Conservation (phyloP, 2,888 invertebrate species). For the Diplazon laetatorius region DNA sequence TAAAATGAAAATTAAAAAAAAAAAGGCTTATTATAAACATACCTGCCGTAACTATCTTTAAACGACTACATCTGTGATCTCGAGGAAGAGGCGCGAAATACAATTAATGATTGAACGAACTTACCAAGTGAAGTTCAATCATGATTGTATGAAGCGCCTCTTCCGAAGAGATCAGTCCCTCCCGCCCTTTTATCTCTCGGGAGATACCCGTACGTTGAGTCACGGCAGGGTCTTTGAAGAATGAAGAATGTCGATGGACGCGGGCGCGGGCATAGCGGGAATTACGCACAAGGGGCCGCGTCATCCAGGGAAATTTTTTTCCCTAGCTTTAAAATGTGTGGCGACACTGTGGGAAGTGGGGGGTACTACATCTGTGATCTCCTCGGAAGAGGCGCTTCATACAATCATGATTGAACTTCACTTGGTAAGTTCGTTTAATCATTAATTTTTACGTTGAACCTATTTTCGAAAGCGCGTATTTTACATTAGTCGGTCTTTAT, state of each 20-base stretch:
- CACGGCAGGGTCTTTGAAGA: slow-evolving; percentile 41
- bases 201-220: slow-evolving; percentile 29
- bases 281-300: background rate
- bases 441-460: background rate
- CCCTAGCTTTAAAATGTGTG: slow-evolving; percentile 23
- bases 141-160: no score
- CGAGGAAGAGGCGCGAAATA: slow-evolving; percentile 57
- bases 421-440: slow-evolving; percentile 10
- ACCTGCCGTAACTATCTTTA: slow-evolving; percentile 43
- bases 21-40: slow-evolving; percentile 10
- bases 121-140: background rate
- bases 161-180: slow-evolving; percentile 38
- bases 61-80: slow-evolving; percentile 42
- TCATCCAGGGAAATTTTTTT: background rate
- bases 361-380: slow-evolving; percentile 25
- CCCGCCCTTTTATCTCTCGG: slow-evolving; percentile 29
- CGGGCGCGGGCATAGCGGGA: background rate
- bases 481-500: no score
- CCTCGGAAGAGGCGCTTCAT: slow-evolving; percentile 5
- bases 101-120: slow-evolving; percentile 10
- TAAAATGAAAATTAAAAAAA: background rate
- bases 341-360: slow-evolving; percentile 20
- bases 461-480: no score
- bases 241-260: slow-evolving; percentile 7
- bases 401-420: background rate